These are phyloP conservation scores for Catocala fraxini DNA, from an alignment of 2,888 invertebrate genomes.

Conservation along the genomic window DNA sequence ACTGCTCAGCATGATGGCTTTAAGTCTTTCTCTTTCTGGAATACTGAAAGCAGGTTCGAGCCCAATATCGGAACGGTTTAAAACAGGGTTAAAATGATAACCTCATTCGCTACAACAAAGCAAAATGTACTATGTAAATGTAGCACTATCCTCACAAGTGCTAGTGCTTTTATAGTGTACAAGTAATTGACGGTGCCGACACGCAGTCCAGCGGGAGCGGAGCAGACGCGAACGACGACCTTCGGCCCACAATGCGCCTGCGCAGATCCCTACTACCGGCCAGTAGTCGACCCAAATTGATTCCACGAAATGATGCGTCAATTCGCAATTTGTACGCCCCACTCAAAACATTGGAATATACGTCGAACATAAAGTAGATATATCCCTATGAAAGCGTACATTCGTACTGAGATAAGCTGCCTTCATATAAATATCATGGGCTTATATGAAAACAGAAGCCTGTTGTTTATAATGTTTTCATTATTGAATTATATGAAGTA, in stretches of 20 bases:
- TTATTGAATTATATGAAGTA: too few relatives aligned
- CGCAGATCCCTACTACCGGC: constrained; percentile 45
- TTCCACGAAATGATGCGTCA: constrained; percentile 55
- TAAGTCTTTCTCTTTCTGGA: too few relatives aligned
- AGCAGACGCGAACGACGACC: constrained; percentile 62
- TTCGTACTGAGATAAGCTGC: not conserved
- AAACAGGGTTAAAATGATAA: too few relatives aligned
- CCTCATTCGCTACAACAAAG: too few relatives aligned
- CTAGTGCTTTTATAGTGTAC: constrained; percentile 4
- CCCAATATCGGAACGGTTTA: too few relatives aligned
- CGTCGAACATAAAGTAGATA: constrained; percentile 22
- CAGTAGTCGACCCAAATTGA: constrained; percentile 59
- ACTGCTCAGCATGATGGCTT: too few relatives aligned
- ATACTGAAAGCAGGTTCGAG: too few relatives aligned
- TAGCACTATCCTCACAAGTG: not conserved
- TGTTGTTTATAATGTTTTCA: not conserved
- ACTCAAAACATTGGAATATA: constrained; percentile 50
- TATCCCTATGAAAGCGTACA: not conserved
- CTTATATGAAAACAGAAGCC: not conserved
- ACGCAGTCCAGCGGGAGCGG: constrained; percentile 66
- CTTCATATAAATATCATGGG: not conserved
- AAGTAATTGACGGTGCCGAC: constrained; percentile 61
- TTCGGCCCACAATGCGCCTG: constrained; percentile 61
- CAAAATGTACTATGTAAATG: too few relatives aligned
- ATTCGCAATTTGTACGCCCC: constrained; percentile 43